phyloP scores from a whole-genome alignment of 1,140 invertebrate genomes.

The Sipha flava region DNA sequence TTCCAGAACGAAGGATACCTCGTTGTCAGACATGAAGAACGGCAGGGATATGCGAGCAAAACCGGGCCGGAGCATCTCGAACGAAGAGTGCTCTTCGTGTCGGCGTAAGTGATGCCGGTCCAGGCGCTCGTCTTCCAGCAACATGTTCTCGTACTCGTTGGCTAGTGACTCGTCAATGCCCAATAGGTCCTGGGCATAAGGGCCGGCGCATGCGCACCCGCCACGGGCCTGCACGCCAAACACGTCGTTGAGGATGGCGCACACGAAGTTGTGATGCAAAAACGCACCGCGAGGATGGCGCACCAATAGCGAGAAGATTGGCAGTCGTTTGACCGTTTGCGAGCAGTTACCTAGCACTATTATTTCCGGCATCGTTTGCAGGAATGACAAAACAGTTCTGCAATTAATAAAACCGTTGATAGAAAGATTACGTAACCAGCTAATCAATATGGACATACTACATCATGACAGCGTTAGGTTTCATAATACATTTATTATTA shows the following conservation, averaged over 20 bases:
- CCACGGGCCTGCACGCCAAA: slow-evolving; percentile 85
- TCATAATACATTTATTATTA: too few relatives aligned
- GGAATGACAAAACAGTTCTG: slow-evolving; percentile 64
- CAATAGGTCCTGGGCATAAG: slow-evolving; percentile 75
- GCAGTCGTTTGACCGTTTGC: slow-evolving; percentile 56
- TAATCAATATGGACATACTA: too few relatives aligned
- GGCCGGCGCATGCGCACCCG: slow-evolving; percentile 74
- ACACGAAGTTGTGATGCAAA: slow-evolving; percentile 85
- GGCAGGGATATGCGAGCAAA: slow-evolving; percentile 78
- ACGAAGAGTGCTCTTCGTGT: slow-evolving; percentile 52
- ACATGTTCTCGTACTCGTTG: slow-evolving; percentile 63
- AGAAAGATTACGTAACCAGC: too few relatives aligned
- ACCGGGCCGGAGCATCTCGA: slow-evolving; percentile 74
- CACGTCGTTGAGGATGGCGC: slow-evolving; percentile 78
- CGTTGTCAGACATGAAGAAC: slow-evolving; percentile 71
- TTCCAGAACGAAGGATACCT: slow-evolving; percentile 73
- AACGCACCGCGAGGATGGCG: slow-evolving; percentile 69
- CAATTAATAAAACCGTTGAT: slow-evolving; percentile 43
- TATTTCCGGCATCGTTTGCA: slow-evolving; percentile 66
- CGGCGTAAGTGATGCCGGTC: slow-evolving; percentile 54
- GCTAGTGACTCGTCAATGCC: slow-evolving; percentile 70
- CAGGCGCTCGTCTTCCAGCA: slow-evolving; percentile 60
- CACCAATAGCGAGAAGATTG: slow-evolving; percentile 80
- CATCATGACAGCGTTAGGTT: too few relatives aligned
- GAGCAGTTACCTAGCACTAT: slow-evolving; percentile 67